Evolutionary conservation across 2,797 vertebrate species (phyloP).

Genomic region (Protosalanx chinensis): DNA sequence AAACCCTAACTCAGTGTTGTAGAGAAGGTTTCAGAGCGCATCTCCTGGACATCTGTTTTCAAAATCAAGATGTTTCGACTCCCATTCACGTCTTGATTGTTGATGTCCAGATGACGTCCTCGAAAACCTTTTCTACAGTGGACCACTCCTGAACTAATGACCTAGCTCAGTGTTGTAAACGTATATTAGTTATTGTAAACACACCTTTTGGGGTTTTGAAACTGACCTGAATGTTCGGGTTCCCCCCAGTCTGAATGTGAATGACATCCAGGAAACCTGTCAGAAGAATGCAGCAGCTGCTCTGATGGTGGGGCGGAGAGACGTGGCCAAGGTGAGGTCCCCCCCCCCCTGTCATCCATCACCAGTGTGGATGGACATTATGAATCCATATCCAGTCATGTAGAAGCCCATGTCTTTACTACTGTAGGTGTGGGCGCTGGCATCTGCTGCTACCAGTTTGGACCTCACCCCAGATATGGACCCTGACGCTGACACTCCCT

Average conservation of each 20-base stretch:
- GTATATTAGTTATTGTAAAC: too few relatives aligned
- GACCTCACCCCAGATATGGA: slow-evolving; percentile 90
- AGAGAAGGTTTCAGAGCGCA: too few relatives aligned
- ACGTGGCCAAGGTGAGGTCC: slow-evolving; percentile 89
- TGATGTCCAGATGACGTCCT: too few relatives aligned
- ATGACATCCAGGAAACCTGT: slow-evolving; percentile 93
- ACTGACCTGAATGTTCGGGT: too few relatives aligned
- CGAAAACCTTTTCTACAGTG: too few relatives aligned
- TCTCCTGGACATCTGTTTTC: too few relatives aligned
- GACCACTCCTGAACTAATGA: too few relatives aligned
- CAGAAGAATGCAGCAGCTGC: slow-evolving; percentile 91
- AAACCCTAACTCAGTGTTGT: neutral
- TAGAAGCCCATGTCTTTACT: neutral
- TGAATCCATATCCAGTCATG: neutral
- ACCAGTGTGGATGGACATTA: too few relatives aligned
- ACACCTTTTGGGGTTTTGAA: too few relatives aligned
- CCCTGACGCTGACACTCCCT: slow-evolving; percentile 91
- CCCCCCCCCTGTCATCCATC: too few relatives aligned
- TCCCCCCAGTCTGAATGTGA: slow-evolving; percentile 80
- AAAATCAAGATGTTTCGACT: too few relatives aligned
- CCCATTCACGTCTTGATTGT: too few relatives aligned
- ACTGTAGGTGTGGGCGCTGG: slow-evolving; percentile 91
- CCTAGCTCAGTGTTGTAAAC: neutral
- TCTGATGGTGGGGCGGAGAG: slow-evolving; percentile 83
- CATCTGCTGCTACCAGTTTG: slow-evolving; percentile 86